Evolutionary conservation across 1,140 invertebrate genomes (phyloP).

Genomic region (Panagrolaimus sp.): DNA sequence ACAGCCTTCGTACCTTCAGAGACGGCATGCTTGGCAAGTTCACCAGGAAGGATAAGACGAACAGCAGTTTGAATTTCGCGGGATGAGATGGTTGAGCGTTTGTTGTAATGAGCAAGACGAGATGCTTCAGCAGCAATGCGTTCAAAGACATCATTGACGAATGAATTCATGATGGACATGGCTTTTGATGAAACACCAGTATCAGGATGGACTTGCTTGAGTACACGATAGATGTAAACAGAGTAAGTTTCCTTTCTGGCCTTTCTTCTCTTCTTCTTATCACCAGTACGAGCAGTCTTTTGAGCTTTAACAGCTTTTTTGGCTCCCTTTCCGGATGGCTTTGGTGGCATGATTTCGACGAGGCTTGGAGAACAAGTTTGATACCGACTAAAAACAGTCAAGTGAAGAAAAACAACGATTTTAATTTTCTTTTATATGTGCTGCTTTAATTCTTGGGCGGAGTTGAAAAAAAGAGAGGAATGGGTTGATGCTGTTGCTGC

Average conservation of each 20-base stretch:
- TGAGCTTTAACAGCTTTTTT: conserved; percentile 47
- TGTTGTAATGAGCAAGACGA: conserved; percentile 45
- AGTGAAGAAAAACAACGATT: not conserved
- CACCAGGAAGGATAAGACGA: conserved; percentile 59
- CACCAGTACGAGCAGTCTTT: conserved; percentile 24
- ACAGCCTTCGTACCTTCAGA: conserved; percentile 62
- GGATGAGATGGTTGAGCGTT: conserved; percentile 61
- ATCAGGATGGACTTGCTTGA: conserved; percentile 44
- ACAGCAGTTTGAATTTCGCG: conserved; percentile 61
- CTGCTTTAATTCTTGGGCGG: not conserved
- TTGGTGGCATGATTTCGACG: conserved; percentile 29
- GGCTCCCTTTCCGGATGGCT: conserved; percentile 40
- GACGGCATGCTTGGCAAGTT: conserved; percentile 60
- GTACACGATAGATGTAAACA: conserved; percentile 50
- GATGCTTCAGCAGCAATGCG: conserved; percentile 46
- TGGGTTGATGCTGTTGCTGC: too few relatives aligned
- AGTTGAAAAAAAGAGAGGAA: not conserved
- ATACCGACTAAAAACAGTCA: conserved; percentile 3
- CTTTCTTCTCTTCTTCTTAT: conserved; percentile 59
- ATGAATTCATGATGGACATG: conserved; percentile 68
- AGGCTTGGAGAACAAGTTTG: not conserved
- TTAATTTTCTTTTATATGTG: not conserved
- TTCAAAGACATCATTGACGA: conserved; percentile 59
- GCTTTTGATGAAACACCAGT: conserved; percentile 63
- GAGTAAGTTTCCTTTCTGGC: conserved; percentile 57